Evolutionary conservation across 2,888 invertebrate genomes (phyloP).

Genomic region (Pyralis farinalis): DNA sequence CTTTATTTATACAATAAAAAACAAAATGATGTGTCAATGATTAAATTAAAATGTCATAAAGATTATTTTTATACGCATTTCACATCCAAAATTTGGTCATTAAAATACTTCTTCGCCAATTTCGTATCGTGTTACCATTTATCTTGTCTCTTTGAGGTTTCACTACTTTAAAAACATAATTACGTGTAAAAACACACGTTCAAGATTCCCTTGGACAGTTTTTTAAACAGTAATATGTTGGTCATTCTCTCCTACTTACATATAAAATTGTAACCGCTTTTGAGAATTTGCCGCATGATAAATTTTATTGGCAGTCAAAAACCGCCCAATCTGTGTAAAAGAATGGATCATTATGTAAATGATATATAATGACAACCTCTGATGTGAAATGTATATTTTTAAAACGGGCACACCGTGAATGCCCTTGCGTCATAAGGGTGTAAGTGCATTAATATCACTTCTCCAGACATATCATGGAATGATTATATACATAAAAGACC

Average conservation of each 20-base stretch:
- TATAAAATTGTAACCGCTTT: constrained; percentile 34
- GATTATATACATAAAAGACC: no score
- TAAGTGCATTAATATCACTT: no score
- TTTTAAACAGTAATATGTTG: constrained; percentile 20
- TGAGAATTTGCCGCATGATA: constrained; percentile 25
- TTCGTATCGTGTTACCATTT: constrained; percentile 18
- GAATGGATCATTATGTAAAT: constrained; percentile 55
- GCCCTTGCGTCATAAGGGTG: constrained; percentile 16
- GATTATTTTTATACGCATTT: neutral
- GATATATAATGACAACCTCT: constrained; percentile 38
- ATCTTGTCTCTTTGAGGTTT: constrained; percentile 23
- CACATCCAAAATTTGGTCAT: neutral
- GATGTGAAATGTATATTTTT: constrained; percentile 27
- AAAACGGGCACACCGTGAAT: constrained; percentile 19
- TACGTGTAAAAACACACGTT: constrained; percentile 20
- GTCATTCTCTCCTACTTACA: constrained; percentile 48
- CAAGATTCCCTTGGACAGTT: constrained; percentile 33
- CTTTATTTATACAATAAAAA: no score
- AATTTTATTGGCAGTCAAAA: constrained; percentile 30
- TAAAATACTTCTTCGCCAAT: neutral
- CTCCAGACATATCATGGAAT: no score
- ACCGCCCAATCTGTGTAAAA: constrained; percentile 39
- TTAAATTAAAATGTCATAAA: neutral
- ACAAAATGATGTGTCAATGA: no score
- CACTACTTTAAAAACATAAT: constrained; percentile 29